Evolutionary conservation across 2,888 invertebrate species (phyloP), one percentile per base, ranked within the genome.

Genomic region (Dicranocentrus wangi): DNA sequence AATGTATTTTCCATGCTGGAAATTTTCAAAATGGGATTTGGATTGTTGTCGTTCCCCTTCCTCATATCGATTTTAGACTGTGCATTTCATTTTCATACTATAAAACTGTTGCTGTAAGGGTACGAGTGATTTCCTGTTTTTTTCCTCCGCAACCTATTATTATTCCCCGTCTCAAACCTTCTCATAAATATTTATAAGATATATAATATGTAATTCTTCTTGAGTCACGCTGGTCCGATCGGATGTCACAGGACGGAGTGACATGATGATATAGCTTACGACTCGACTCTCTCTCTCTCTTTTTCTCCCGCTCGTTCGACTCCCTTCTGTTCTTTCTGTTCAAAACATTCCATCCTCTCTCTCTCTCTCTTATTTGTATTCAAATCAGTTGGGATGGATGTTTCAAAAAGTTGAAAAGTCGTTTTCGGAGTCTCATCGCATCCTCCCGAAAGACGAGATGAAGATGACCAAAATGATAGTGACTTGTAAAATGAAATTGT

Each of bases 181-280:
- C 65, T 66, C 65, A 66, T 66, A 66, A 66, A 66, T 66, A 66
- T 66, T 66, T 66, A 66, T 66, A 66, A 65, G 27, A 61, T 61
- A 17, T 28, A n/a, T 53, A 15, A 17, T 53, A 15, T 17, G 8
- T 53, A 10, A 15, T 58, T 58, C n/a, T 21, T 28, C 7, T 10
- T 28, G 60, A 27, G 17, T 23, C 39, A 55, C 15, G 47, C 47
- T n/a, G 13, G 13, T 55, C 23, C 55, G 1, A 25, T 47, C 2
- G 15, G 25, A 25, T 55, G 25, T 55, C n/a, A 61, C 19, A 25
- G 21, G 61, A 61, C 32, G 61, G 7, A 15, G 7, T 61, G 47
- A 23, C 10, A 55, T 7, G 5, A 21, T 47, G 17, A 47, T 7
- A 47, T 51, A n/a, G n/a, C n/a, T 10, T 53, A 21, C 21, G 19